Percentiles rank a stretch among this genome's conserved stretches.
Conservation (phyloP, 1,140 invertebrate species). For the Patella vulgata region DNA sequence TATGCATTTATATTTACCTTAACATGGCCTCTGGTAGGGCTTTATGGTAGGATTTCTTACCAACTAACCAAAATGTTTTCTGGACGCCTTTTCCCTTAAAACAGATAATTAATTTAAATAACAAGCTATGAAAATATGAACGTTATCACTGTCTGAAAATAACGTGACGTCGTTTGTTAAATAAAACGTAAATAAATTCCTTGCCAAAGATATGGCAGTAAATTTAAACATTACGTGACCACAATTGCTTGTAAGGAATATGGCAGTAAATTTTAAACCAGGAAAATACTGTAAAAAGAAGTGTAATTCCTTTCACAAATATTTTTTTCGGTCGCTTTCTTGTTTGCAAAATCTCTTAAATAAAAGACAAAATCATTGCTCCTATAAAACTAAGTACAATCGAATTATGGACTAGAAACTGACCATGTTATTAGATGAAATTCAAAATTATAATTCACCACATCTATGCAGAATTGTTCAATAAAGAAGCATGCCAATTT, state of each 20-base stretch:
- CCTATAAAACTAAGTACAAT: no score
- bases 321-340: no score
- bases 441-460: no score
- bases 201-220: background rate
- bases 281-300: background rate
- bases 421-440: no score
- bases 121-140: constrained; percentile 3
- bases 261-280: background rate
- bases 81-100: constrained; percentile 53
- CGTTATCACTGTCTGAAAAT: background rate
- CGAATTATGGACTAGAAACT: no score
- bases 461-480: no score
- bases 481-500: no score
- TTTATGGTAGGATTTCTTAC: constrained; percentile 45
- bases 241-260: background rate
- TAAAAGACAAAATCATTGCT: no score
- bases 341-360: no score
- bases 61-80: constrained; percentile 54
- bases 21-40: constrained; percentile 42
- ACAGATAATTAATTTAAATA: no score
- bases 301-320: no score
- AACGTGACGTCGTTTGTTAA: background rate
- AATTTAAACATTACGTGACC: background rate
- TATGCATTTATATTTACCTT: constrained; percentile 37
- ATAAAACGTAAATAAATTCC: background rate